Evolutionary conservation across 2,113 vertebrate species (phyloP).

Genomic region (Leptobrachium leishanense): DNA sequence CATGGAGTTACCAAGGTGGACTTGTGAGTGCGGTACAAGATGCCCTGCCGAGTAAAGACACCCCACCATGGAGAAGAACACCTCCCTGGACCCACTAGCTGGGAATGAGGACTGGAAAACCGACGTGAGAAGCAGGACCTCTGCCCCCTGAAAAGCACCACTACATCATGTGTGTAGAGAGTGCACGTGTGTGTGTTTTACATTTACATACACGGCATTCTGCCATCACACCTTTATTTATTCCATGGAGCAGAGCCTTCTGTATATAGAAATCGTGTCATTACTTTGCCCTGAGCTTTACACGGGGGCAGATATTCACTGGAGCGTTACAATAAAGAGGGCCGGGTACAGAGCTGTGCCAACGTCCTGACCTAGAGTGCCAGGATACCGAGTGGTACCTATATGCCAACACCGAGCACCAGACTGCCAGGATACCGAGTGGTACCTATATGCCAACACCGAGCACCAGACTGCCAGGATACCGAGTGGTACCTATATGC

Average conservation of each 20-base stretch:
- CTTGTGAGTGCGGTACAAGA: slow-evolving; percentile 2
- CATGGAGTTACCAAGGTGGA: slow-evolving; percentile 4
- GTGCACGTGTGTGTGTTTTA: background rate
- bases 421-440: no score
- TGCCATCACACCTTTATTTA: slow-evolving; percentile 39
- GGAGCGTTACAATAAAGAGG: no score
- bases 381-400: no score
- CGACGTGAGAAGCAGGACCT: slow-evolving; percentile 23
- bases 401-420: no score
- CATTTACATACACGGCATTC: background rate
- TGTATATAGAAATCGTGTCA: slow-evolving; percentile 16
- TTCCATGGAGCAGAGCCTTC: background rate
- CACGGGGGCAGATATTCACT: background rate
- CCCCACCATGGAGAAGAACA: background rate
- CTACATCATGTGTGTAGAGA: slow-evolving; percentile 31
- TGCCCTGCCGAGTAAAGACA: slow-evolving; percentile 11
- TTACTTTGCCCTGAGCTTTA: background rate
- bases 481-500: no score
- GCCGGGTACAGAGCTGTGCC: background rate
- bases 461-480: no score
- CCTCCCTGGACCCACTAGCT: background rate
- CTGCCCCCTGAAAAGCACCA: slow-evolving; percentile 24
- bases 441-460: no score
- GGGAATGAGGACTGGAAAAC: slow-evolving; percentile 46
- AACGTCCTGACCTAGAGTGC: no score